These are phyloP conservation scores for Lynx canadensis DNA, from an alignment of 2,113 vertebrate genomes.

Conservation along the genomic window DNA sequence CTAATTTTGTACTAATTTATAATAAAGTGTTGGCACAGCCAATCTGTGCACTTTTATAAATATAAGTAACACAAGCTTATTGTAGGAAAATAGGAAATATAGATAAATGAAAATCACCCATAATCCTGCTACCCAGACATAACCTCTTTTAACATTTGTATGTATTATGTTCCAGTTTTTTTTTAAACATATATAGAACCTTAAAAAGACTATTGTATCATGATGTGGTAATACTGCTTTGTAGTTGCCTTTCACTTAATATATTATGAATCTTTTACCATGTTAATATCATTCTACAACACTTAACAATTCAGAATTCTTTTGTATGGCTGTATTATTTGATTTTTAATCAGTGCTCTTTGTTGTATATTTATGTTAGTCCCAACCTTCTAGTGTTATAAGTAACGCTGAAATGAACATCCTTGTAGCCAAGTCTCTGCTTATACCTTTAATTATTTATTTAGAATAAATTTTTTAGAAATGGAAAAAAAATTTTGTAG, in stretches of 20 bases:
- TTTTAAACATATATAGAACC: neutral
- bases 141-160: slow-evolving; percentile 37
- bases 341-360: slow-evolving; percentile 37
- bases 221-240: neutral
- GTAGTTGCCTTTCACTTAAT: neutral
- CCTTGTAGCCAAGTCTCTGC: neutral
- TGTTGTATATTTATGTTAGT: slow-evolving; percentile 39
- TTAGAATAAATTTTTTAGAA: slow-evolving; percentile 10
- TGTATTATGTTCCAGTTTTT: neutral
- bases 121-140: neutral
- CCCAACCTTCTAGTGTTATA: neutral
- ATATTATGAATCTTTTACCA: neutral
- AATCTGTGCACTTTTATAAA: neutral
- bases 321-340: slow-evolving; percentile 15
- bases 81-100: slow-evolving; percentile 15
- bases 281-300: neutral
- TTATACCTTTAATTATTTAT: slow-evolving; percentile 4
- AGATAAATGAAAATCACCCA: slow-evolving; percentile 30
- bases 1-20: slow-evolving; percentile 24
- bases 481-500: neutral
- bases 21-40: neutral
- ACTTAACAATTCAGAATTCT: slow-evolving; percentile 15
- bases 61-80: slow-evolving; percentile 26
- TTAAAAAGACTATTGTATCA: neutral
- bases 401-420: slow-evolving; percentile 33